Percentiles rank a stretch among this genome's conserved stretches.
phyloP scores from a whole-genome alignment of 2,797 vertebrate species.

The Philypnodon macrostomus region DNA sequence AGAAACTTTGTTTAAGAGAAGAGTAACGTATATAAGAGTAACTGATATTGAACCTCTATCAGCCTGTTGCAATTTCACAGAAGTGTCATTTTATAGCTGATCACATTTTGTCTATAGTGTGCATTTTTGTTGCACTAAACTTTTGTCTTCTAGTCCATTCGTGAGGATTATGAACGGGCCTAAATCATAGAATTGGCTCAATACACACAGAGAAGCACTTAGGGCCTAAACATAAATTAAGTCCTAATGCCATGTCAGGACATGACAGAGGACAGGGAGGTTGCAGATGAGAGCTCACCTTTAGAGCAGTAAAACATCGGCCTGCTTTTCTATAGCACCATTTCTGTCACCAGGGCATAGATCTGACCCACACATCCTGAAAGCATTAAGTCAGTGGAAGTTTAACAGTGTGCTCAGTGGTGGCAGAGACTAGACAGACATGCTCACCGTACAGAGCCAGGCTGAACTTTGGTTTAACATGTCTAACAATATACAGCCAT shows the following conservation, averaged over 20 bases:
- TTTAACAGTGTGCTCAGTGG: conserved; percentile 14
- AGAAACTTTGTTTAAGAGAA: too few species aligned
- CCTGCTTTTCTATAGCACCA: conserved; percentile 41
- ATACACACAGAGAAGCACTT: conserved; percentile 61
- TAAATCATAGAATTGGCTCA: conserved; percentile 55
- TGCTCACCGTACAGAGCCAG: neutral
- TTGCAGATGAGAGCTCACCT: conserved; percentile 61
- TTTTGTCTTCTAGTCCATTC: conserved; percentile 17
- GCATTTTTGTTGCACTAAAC: neutral
- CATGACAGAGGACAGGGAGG: conserved; percentile 64
- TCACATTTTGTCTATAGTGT: too few species aligned
- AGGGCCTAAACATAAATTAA: conserved; percentile 61
- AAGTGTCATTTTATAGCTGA: too few species aligned
- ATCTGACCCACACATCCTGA: conserved; percentile 29
- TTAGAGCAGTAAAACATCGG: conserved; percentile 67
- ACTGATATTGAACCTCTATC: too few species aligned
- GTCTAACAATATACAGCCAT: neutral
- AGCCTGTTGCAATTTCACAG: too few species aligned
- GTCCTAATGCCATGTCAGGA: conserved; percentile 58
- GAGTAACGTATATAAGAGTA: too few species aligned
- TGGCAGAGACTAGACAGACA: conserved; percentile 3
- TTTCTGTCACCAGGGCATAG: conserved; percentile 22
- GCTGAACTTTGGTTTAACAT: neutral
- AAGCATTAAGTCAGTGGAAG: conserved; percentile 36
- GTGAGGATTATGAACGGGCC: conserved; percentile 27